A percentile compares a stretch with the other conserved stretches of the same genome.
Evolutionary conservation across 30 jellyfish, hydroid and myxozoan genomes (phyloP).

Genomic region (Nemopilema nomurai): DNA sequence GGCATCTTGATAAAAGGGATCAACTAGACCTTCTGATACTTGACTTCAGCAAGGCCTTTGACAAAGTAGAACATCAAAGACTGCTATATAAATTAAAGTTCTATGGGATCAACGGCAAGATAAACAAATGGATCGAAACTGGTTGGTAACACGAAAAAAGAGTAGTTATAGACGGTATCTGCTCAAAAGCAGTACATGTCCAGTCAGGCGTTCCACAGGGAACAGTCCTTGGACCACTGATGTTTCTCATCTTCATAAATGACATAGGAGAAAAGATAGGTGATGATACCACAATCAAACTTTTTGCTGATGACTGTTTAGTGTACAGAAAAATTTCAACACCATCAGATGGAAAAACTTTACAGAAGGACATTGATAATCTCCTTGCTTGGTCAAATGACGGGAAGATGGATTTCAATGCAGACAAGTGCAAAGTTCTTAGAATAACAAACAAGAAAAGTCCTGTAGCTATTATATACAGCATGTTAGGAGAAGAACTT

Average conservation of each 20-base stretch:
- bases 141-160: conserved; percentile 20
- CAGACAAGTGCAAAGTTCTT: conserved; percentile 37
- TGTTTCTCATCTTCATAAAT: conserved; percentile 33
- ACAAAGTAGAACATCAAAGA: conserved; percentile 23
- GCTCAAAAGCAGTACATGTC: conserved; percentile 33
- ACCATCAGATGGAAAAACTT: conserved; percentile 41
- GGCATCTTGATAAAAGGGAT: conserved; percentile 8
- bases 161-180: conserved; percentile 18
- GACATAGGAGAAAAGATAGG: conserved; percentile 45
- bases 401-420: conserved; percentile 43
- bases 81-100: conserved; percentile 12
- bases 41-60: conserved; percentile 20
- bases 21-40: conserved; percentile 14
- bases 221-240: conserved; percentile 35
- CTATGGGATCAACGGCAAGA: conserved; percentile 41
- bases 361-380: conserved; percentile 31
- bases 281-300: conserved; percentile 32
- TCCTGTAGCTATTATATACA: conserved; percentile 38
- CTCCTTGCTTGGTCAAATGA: conserved; percentile 44
- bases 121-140: conserved; percentile 30
- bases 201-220: conserved; percentile 38
- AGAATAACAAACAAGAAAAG: conserved; percentile 42
- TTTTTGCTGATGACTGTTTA: conserved; percentile 36
- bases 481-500: conserved; percentile 25
- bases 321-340: conserved; percentile 44